Evolutionary conservation across 2,113 vertebrate species (phyloP).

Genomic region (Orycteropus afer): DNA sequence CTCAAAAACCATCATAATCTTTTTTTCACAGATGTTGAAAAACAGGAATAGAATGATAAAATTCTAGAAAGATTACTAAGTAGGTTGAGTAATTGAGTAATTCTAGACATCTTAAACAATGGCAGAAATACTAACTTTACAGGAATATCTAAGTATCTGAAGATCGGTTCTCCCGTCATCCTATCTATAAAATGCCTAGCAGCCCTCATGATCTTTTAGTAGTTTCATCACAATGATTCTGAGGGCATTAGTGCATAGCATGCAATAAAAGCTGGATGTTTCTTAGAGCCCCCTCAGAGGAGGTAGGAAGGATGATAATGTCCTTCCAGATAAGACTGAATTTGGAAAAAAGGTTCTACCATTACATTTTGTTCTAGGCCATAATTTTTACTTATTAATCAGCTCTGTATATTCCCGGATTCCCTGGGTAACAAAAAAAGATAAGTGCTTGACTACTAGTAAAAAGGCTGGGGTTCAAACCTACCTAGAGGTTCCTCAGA

Average conservation of each 20-base stretch:
- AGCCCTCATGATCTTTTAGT: neutral
- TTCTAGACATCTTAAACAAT: neutral
- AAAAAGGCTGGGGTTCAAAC: neutral
- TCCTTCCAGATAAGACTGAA: neutral
- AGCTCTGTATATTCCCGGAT: neutral
- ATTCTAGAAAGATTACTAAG: neutral
- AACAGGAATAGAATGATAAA: slow-evolving; percentile 24
- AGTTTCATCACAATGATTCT: neutral
- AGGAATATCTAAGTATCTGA: neutral
- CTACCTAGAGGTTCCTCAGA: neutral
- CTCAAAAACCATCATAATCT: neutral
- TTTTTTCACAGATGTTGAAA: slow-evolving; percentile 35
- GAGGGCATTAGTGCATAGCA: neutral
- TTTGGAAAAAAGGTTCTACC: neutral
- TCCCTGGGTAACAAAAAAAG: neutral
- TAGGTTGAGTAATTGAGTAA: neutral
- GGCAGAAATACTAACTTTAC: neutral
- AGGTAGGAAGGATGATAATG: neutral
- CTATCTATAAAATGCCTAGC: neutral
- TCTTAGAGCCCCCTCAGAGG: too few species aligned
- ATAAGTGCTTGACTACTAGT: neutral
- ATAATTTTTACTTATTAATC: slow-evolving; percentile 1
- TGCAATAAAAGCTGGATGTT: neutral
- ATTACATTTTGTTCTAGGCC: neutral
- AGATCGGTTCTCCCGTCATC: neutral